Evolutionary conservation across 2,888 invertebrate species (phyloP).

Genomic region (Venusia cambrica): DNA sequence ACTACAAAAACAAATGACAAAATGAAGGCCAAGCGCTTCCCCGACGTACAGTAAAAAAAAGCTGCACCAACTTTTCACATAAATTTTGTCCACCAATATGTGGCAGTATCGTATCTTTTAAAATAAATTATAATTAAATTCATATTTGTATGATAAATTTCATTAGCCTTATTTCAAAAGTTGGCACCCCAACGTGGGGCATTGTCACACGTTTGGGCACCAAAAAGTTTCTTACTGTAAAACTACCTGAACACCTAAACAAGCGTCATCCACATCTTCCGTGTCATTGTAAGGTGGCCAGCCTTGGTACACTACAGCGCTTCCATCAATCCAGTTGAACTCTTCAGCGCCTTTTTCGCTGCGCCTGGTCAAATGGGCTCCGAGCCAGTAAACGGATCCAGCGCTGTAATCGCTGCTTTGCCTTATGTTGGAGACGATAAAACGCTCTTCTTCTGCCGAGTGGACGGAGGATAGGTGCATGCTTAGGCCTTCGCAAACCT

Average conservation of each 20-base stretch:
- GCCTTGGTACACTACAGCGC: slow-evolving; percentile 82
- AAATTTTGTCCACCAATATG: neutral
- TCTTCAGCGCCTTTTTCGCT: slow-evolving; percentile 31
- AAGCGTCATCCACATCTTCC: slow-evolving; percentile 53
- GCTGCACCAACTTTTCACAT: no score
- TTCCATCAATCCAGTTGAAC: slow-evolving; percentile 85
- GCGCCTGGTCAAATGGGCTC: slow-evolving; percentile 65
- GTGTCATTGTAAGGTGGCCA: slow-evolving; percentile 83
- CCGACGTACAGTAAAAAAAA: no score
- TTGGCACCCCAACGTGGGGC: no score
- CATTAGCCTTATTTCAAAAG: no score
- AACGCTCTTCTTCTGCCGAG: slow-evolving; percentile 85
- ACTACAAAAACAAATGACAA: slow-evolving; percentile 75
- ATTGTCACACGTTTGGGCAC: slow-evolving; percentile 14
- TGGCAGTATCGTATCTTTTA: no score
- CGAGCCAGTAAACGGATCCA: slow-evolving; percentile 88
- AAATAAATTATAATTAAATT: no score
- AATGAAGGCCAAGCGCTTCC: no score
- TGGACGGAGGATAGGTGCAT: slow-evolving; percentile 86
- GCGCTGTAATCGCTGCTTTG: slow-evolving; percentile 87
- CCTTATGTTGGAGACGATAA: slow-evolving; percentile 85
- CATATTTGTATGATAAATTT: no score
- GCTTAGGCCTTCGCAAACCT: slow-evolving; percentile 87
- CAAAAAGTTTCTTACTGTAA: slow-evolving; percentile 1
- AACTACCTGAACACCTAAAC: slow-evolving; percentile 66